Conservation (phyloP, 1,140 invertebrate genomes). For the Glomeris maerens region DNA sequence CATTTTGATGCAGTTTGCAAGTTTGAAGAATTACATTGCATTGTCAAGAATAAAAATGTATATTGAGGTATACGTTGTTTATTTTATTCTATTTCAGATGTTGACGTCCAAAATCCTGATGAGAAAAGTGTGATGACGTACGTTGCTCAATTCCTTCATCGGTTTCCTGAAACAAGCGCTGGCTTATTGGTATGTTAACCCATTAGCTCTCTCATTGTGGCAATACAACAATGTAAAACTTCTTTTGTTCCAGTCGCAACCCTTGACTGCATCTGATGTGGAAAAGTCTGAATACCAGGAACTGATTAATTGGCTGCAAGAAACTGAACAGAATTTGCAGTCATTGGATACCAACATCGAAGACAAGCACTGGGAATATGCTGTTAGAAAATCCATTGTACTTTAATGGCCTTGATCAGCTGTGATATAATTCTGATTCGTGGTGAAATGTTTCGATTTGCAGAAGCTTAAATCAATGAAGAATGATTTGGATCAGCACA, state of each 20-base stretch:
- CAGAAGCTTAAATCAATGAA: slow-evolving; percentile 19
- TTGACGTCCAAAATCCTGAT: slow-evolving; percentile 91
- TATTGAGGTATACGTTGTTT: too few species aligned
- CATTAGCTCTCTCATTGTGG: not conserved
- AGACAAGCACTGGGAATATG: slow-evolving; percentile 28
- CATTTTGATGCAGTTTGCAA: too few species aligned
- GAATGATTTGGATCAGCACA: slow-evolving; percentile 15
- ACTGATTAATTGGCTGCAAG: slow-evolving; percentile 58
- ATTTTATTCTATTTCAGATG: slow-evolving; percentile 43
- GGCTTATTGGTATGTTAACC: slow-evolving; percentile 6
- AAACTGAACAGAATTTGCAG: slow-evolving; percentile 26
- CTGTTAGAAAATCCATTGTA: too few species aligned
- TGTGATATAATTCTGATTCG: slow-evolving; percentile 6
- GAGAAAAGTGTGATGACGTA: slow-evolving; percentile 99
- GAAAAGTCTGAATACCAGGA: slow-evolving; percentile 65
- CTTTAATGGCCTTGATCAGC: too few species aligned
- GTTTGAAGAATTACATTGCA: too few species aligned
- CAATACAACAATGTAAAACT: not conserved
- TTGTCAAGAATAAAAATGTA: too few species aligned
- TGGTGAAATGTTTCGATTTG: slow-evolving; percentile 5
- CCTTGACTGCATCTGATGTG: slow-evolving; percentile 46
- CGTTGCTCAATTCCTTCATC: slow-evolving; percentile 94
- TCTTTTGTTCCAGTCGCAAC: slow-evolving; percentile 7
- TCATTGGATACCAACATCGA: slow-evolving; percentile 24
- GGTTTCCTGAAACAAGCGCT: slow-evolving; percentile 41